Conservation (phyloP, 2,888 invertebrate genomes). For the Tenthredo livida region DNA sequence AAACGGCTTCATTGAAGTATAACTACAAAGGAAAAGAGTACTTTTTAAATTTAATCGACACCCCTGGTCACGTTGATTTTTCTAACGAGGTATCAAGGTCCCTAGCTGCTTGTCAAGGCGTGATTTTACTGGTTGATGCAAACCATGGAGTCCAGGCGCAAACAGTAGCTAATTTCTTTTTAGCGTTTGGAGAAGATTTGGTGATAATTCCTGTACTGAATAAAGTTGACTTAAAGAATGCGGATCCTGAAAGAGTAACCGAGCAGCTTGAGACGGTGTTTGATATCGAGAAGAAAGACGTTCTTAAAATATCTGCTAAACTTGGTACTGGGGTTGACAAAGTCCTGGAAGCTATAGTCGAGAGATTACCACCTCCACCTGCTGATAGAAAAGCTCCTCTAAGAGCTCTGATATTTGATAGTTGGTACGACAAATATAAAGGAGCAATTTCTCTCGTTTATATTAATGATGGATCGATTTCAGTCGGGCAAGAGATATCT, state of each 20-base stretch:
- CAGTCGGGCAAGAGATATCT: slow-evolving; percentile 87
- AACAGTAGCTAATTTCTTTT: slow-evolving; percentile 97
- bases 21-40: slow-evolving; percentile 85
- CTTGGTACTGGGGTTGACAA: slow-evolving; percentile 90
- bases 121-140: slow-evolving; percentile 96
- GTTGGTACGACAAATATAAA: slow-evolving; percentile 94
- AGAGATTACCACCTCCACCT: slow-evolving; percentile 87
- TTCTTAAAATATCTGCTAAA: slow-evolving; percentile 95
- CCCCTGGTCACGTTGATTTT: slow-evolving; percentile 99
- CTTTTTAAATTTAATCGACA: slow-evolving; percentile 96
- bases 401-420: slow-evolving; percentile 93
- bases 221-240: slow-evolving; percentile 96
- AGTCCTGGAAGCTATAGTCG: slow-evolving; percentile 89
- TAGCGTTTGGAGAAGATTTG: slow-evolving; percentile 91
- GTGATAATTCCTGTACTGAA: slow-evolving; percentile 95
- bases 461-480: slow-evolving; percentile 87
- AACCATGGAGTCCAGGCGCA: slow-evolving; percentile 98
- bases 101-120: slow-evolving; percentile 95
- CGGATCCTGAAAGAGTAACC: slow-evolving; percentile 90
- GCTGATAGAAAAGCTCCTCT: slow-evolving; percentile 83
- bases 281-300: slow-evolving; percentile 86
- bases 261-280: slow-evolving; percentile 90
- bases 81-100: slow-evolving; percentile 97
- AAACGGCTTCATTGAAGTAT: slow-evolving; percentile 94
- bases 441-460: slow-evolving; percentile 90